These are phyloP conservation scores for Chamaea fasciata DNA, from an alignment of 2,113 vertebrate genomes.

Conservation along the genomic window DNA sequence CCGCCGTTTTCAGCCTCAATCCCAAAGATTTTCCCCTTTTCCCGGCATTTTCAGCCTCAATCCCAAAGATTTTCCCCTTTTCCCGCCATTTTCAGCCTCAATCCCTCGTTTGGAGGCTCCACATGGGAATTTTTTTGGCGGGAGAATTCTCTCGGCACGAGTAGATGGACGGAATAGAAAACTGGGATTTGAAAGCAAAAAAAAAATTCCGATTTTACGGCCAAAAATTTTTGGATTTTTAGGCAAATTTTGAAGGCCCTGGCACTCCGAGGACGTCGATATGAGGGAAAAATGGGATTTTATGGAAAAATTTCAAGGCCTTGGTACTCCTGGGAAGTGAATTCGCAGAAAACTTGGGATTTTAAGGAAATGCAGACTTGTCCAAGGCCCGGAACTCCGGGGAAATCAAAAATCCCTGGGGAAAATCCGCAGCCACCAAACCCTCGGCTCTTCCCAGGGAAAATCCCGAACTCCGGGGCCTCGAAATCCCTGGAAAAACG, in stretches of 20 bases:
- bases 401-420: accelerated
- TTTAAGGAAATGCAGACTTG: not conserved
- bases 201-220: not conserved
- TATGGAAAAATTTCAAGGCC: not conserved
- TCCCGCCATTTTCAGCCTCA: no score
- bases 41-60: no score
- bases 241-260: not conserved
- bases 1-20: not conserved
- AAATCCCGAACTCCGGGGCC: not conserved
- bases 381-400: not conserved
- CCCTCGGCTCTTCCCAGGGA: not conserved
- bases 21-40: no score
- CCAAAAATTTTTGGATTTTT: no score
- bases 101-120: accelerated
- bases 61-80: no score
- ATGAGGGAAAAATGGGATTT: not conserved
- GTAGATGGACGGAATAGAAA: no score
- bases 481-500: not conserved
- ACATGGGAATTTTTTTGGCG: accelerated
- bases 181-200: not conserved
- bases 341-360: not conserved
- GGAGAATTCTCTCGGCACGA: no score
- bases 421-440: not conserved
- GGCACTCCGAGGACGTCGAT: no score
- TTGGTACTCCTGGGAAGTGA: accelerated